Percentiles rank a stretch among this genome's conserved stretches.
Evolutionary conservation across 2,888 invertebrate species (phyloP).

Genomic region (Ennomos quercinarius): DNA sequence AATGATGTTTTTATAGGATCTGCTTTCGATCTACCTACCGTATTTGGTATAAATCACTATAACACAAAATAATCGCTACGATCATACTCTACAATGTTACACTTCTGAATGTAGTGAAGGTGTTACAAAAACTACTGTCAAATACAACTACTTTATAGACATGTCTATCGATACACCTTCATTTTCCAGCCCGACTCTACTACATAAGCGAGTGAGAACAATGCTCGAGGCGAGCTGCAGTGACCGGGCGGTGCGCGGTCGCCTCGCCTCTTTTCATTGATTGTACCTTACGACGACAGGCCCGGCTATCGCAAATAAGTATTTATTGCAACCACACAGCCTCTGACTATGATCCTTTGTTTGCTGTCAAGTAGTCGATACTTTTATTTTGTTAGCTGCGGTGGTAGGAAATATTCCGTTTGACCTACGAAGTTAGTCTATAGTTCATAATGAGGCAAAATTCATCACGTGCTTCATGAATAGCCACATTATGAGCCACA

Average conservation of each 20-base stretch:
- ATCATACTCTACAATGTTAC: too few species aligned
- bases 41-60: too few species aligned
- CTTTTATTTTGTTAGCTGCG: conserved; percentile 16
- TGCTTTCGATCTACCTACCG: too few species aligned
- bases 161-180: conserved; percentile 18
- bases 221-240: conserved; percentile 62
- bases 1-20: too few species aligned
- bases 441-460: too few species aligned
- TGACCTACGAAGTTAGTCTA: too few species aligned
- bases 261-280: conserved; percentile 70
- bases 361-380: conserved; percentile 29
- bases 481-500: too few species aligned
- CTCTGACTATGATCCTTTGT: conserved; percentile 52
- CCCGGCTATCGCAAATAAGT: conserved; percentile 77
- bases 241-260: conserved; percentile 52
- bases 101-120: too few species aligned
- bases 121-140: too few species aligned
- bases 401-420: conserved; percentile 1
- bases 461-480: too few species aligned
- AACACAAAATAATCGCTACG: too few species aligned
- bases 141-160: too few species aligned
- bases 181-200: conserved; percentile 20
- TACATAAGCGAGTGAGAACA: conserved; percentile 63
- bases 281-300: conserved; percentile 83
- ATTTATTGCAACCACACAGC: conserved; percentile 77